Percentiles rank a stretch among this genome's conserved stretches.
phyloP scores from a whole-genome alignment of 2,888 invertebrate genomes.

The Amphipoea oculea region DNA sequence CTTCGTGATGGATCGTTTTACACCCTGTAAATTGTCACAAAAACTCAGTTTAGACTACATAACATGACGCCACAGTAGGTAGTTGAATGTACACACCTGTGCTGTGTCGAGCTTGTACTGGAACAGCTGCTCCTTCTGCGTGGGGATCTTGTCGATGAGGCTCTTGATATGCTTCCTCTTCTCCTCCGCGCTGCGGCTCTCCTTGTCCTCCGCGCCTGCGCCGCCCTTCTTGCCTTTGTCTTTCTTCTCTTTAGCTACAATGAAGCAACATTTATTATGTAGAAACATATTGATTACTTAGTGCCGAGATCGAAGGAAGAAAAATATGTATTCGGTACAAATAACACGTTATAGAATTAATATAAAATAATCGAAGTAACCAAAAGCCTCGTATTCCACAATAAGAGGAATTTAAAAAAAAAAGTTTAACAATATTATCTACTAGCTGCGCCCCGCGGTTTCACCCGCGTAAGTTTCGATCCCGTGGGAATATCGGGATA shows the following conservation, averaged over 20 bases:
- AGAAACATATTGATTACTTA: neutral
- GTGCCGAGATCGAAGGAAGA: neutral
- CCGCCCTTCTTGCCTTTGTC: slow-evolving; percentile 92
- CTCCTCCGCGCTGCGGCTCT: slow-evolving; percentile 95
- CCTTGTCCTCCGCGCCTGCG: slow-evolving; percentile 82
- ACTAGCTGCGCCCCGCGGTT: too few species aligned
- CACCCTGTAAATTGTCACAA: neutral
- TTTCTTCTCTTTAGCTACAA: slow-evolving; percentile 72
- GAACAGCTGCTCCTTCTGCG: slow-evolving; percentile 98
- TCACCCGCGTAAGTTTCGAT: too few species aligned
- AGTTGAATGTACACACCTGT: slow-evolving; percentile 82
- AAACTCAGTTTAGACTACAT: neutral
- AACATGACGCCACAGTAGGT: neutral
- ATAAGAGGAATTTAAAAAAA: neutral
- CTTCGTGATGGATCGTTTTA: neutral
- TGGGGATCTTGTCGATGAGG: slow-evolving; percentile 99
- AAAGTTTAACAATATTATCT: neutral
- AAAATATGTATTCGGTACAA: neutral
- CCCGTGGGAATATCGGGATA: too few species aligned
- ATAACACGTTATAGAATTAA: neutral
- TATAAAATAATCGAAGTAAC: neutral
- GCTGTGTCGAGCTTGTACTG: slow-evolving; percentile 97
- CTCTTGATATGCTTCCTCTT: slow-evolving; percentile 99
- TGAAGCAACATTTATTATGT: neutral
- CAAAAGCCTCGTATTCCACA: neutral